phyloP scores from a whole-genome alignment of 2,113 vertebrate species.

The Rhinogobius similis region DNA sequence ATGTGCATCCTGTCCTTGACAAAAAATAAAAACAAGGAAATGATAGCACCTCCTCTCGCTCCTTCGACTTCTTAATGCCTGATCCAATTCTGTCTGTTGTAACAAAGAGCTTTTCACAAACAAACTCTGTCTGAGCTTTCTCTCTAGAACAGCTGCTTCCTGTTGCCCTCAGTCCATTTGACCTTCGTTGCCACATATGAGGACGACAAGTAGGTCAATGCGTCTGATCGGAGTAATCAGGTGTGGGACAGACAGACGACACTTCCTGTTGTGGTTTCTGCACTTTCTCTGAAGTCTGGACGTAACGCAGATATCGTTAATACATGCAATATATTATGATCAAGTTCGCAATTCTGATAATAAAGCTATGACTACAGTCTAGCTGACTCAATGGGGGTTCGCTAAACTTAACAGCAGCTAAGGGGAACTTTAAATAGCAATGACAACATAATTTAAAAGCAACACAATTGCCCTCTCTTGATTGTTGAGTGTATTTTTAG shows the following conservation, averaged over 20 bases:
- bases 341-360: constrained; percentile 11
- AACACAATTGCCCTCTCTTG: constrained; percentile 1
- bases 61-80: background rate
- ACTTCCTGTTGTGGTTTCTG: constrained; percentile 40
- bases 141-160: constrained; percentile 58
- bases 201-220: constrained; percentile 46
- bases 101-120: constrained; percentile 55
- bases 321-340: background rate
- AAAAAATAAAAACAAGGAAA: background rate
- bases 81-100: constrained; percentile 23
- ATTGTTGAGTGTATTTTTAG: constrained; percentile 21
- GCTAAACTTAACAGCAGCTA: constrained; percentile 5
- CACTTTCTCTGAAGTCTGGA: background rate
- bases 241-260: constrained; percentile 12
- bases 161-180: constrained; percentile 27
- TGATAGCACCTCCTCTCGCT: constrained; percentile 11
- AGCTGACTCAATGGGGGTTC: too few relatives aligned
- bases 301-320: background rate
- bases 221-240: constrained; percentile 51
- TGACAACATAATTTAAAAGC: constrained; percentile 18
- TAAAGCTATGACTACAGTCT: background rate
- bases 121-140: constrained; percentile 25
- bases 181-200: constrained; percentile 27
- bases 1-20: constrained; percentile 1
- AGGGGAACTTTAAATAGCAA: constrained; percentile 13